Evolutionary conservation across 2,113 vertebrate species (phyloP).

Genomic region (Engystomops pustulosus): DNA sequence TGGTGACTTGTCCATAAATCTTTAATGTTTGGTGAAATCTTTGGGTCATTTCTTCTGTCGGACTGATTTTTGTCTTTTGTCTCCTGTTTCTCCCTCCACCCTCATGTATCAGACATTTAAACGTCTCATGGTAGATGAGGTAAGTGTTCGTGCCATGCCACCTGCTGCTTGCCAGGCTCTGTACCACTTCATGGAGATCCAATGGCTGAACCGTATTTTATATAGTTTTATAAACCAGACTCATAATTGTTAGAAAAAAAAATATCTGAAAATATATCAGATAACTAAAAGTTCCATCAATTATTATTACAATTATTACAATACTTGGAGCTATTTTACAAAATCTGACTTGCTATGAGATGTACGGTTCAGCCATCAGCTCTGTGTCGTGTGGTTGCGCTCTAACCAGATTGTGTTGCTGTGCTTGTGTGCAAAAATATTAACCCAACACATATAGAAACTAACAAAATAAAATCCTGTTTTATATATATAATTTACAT

Average conservation of each 20-base stretch:
- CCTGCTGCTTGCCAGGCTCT: conserved; percentile 43
- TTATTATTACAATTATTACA: too few species aligned
- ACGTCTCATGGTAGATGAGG: conserved; percentile 92
- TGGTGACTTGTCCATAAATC: background rate
- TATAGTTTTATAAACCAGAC: too few species aligned
- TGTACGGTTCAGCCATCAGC: background rate
- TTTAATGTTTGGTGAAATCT: conserved; percentile 17
- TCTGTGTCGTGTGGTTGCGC: background rate
- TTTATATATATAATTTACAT: too few species aligned
- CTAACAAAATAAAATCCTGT: background rate
- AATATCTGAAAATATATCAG: too few species aligned
- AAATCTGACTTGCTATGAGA: background rate
- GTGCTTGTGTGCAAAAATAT: background rate
- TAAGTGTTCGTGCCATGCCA: conserved; percentile 73
- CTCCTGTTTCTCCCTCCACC: background rate
- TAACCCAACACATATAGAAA: background rate
- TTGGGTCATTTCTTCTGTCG: conserved; percentile 42
- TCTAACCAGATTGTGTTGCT: background rate
- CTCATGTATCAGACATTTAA: conserved; percentile 82
- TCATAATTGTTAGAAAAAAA: too few species aligned
- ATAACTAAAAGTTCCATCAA: too few species aligned
- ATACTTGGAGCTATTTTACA: too few species aligned
- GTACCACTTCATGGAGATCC: background rate
- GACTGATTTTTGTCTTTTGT: conserved; percentile 51
- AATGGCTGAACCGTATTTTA: conserved; percentile 11